Conservation (phyloP, 2,797 vertebrate species). For the Coreius guichenoti region DNA sequence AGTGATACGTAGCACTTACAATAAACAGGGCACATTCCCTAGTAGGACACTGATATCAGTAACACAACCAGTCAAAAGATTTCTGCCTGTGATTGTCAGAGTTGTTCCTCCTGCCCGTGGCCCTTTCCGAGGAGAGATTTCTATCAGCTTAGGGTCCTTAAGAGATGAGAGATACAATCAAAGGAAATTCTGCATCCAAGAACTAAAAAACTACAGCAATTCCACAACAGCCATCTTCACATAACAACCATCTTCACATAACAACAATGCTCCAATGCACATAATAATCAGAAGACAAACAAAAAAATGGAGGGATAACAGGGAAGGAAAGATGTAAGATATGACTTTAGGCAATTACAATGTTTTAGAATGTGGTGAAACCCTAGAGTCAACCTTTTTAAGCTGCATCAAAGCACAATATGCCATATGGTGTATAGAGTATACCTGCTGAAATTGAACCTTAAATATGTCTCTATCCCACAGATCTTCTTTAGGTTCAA, state of each 20-base stretch:
- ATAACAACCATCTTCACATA: not conserved
- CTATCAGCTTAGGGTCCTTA: slow-evolving; percentile 88
- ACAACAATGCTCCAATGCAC: not conserved
- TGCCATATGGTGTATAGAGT: not conserved
- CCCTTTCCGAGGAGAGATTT: slow-evolving; percentile 85
- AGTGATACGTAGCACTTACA: slow-evolving; percentile 78
- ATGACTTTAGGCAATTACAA: not conserved
- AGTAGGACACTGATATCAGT: slow-evolving; percentile 85
- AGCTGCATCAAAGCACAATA: not conserved
- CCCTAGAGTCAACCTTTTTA: not conserved
- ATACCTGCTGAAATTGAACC: not conserved
- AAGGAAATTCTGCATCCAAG: not conserved
- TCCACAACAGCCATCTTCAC: slow-evolving; percentile 9
- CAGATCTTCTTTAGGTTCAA: not conserved
- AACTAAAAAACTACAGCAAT: not conserved
- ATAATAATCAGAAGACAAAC: not conserved
- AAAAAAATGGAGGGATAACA: not conserved
- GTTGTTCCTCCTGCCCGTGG: slow-evolving; percentile 91
- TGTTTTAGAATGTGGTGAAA: not conserved
- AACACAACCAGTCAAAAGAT: slow-evolving; percentile 87
- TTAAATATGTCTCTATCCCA: not conserved
- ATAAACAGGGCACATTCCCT: slow-evolving; percentile 85
- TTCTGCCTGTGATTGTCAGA: slow-evolving; percentile 85
- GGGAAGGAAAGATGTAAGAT: no score
- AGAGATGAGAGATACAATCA: slow-evolving; percentile 4